Conservation (phyloP, 1,140 invertebrate genomes). For the Leptinotarsa lineolata region DNA sequence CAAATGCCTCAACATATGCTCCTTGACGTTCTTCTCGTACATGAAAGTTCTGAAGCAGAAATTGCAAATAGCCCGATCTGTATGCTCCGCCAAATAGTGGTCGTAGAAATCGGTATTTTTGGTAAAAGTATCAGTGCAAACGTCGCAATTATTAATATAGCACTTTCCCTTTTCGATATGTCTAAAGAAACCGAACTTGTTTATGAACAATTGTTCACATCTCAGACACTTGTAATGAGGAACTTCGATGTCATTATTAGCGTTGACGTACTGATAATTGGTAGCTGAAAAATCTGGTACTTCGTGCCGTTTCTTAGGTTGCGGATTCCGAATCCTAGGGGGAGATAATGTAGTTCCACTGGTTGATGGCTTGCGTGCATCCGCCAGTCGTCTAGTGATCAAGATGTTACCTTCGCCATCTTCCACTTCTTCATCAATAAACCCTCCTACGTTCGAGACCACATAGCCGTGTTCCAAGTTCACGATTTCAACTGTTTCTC, state of each 20-base stretch:
- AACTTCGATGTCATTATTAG: constrained; percentile 49
- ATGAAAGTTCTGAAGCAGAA: constrained; percentile 55
- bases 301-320: constrained; percentile 45
- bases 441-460: constrained; percentile 38
- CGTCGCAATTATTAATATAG: constrained; percentile 52
- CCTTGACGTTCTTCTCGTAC: constrained; percentile 56
- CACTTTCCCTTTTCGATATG: constrained; percentile 55
- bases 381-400: not conserved
- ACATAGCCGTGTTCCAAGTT: constrained; percentile 53
- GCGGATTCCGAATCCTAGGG: constrained; percentile 33
- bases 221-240: constrained; percentile 51
- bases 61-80: constrained; percentile 53
- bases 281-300: constrained; percentile 53
- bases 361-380: constrained; percentile 18
- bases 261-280: constrained; percentile 45
- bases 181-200: constrained; percentile 52
- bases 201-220: constrained; percentile 54
- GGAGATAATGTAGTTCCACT: constrained; percentile 30
- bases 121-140: constrained; percentile 43
- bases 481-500: constrained; percentile 42
- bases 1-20: constrained; percentile 54
- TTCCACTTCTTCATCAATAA: constrained; percentile 28
- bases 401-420: constrained; percentile 19
- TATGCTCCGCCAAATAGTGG: constrained; percentile 49
- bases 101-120: constrained; percentile 48